A percentile compares a stretch with the other conserved stretches of the same genome.
Conservation (phyloP, 2,888 invertebrate genomes). For the Acanthacorydalis orientalis region DNA sequence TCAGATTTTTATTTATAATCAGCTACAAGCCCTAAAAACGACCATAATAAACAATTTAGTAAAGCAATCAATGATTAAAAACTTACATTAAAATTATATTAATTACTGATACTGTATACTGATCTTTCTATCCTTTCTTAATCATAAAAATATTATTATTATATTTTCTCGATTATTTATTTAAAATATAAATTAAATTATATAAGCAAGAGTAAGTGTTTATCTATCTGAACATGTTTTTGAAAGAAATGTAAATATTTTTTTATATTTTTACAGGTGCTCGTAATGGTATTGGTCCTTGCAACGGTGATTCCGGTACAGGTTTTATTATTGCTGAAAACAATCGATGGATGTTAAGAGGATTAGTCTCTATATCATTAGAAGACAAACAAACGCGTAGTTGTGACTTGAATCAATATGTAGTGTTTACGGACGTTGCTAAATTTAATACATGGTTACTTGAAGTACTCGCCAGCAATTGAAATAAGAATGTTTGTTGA, state of each 20-base stretch:
- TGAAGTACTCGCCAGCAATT: neutral
- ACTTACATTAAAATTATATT: too few species aligned
- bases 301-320: constrained; percentile 13
- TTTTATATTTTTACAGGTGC: constrained; percentile 7
- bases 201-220: too few species aligned
- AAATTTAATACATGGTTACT: neutral
- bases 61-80: too few species aligned
- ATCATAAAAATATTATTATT: too few species aligned
- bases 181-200: too few species aligned
- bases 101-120: too few species aligned
- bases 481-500: neutral
- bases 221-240: too few species aligned
- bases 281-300: constrained; percentile 10
- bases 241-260: neutral
- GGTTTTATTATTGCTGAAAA: constrained; percentile 15
- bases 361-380: constrained; percentile 31
- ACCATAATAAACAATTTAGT: too few species aligned
- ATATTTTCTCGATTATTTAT: too few species aligned
- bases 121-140: too few species aligned
- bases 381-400: constrained; percentile 12
- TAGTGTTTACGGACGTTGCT: constrained; percentile 9
- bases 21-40: too few species aligned
- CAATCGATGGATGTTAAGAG: constrained; percentile 30
- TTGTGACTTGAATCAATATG: constrained; percentile 9
- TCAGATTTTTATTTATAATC: too few species aligned